Percentiles rank a stretch among this genome's conserved stretches.
These are phyloP conservation scores for Nymphalis io DNA, from an alignment of 1,140 invertebrate species.

Conservation along the genomic window DNA sequence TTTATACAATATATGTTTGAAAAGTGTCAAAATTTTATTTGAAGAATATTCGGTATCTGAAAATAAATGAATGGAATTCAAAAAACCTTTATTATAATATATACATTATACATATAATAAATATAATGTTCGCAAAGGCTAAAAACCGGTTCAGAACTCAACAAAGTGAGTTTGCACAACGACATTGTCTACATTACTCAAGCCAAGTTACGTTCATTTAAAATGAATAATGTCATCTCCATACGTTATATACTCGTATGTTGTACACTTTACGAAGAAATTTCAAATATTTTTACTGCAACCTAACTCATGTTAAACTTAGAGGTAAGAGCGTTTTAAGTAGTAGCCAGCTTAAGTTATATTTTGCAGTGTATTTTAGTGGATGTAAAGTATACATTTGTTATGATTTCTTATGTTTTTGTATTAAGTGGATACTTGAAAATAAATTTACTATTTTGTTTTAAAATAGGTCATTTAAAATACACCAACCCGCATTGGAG, in stretches of 20 bases:
- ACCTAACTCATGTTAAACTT: not conserved
- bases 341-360: not conserved
- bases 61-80: no score
- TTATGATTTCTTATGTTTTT: no score
- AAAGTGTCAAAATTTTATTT: no score
- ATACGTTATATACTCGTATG: not conserved
- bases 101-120: not conserved
- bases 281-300: constrained; percentile 4
- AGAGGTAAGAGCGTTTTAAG: not conserved
- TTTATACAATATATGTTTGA: no score
- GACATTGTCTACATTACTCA: not conserved
- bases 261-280: constrained; percentile 2
- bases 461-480: no score
- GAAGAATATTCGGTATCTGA: no score
- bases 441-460: no score
- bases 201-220: constrained; percentile 12
- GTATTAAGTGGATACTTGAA: no score
- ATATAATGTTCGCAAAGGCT: not conserved
- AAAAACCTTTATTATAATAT: no score
- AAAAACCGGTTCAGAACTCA: constrained; percentile 1
- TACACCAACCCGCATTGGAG: no score
- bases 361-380: not conserved
- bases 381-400: no score
- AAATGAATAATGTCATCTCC: constrained; percentile 16
- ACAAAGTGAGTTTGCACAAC: constrained; percentile 12